These are phyloP conservation scores for Ostrea denselamellosa DNA, from an alignment of 1,140 invertebrate species.

Conservation along the genomic window DNA sequence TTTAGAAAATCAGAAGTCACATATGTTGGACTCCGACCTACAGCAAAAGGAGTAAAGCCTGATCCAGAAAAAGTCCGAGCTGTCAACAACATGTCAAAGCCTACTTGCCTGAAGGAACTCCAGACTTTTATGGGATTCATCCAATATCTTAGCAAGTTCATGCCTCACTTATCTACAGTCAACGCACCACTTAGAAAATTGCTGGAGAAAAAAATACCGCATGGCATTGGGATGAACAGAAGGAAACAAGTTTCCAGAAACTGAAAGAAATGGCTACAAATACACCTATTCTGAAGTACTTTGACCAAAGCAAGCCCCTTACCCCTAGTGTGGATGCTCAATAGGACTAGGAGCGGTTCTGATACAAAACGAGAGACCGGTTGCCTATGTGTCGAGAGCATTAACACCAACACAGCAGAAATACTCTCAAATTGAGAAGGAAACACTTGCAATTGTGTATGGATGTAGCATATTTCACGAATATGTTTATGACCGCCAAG, in stretches of 20 bases:
- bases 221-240: conserved; percentile 52
- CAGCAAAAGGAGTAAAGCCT: conserved; percentile 71
- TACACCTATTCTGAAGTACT: conserved; percentile 47
- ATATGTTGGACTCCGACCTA: conserved; percentile 66
- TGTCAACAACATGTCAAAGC: conserved; percentile 64
- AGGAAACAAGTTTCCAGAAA: conserved; percentile 45
- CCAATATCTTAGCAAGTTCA: conserved; percentile 55
- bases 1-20: conserved; percentile 47
- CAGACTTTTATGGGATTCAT: conserved; percentile 54
- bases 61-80: conserved; percentile 77
- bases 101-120: conserved; percentile 49
- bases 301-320: conserved; percentile 53
- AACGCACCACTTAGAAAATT: conserved; percentile 55
- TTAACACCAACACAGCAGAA: conserved; percentile 52
- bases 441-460: conserved; percentile 81
- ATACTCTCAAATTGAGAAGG: conserved; percentile 79
- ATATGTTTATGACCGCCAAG: conserved; percentile 78
- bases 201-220: conserved; percentile 48
- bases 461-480: conserved; percentile 80
- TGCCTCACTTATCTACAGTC: conserved; percentile 53
- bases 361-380: conserved; percentile 60
- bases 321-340: conserved; percentile 58
- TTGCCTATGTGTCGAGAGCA: conserved; percentile 61
- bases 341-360: too few species aligned
- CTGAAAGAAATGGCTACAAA: too few species aligned